Percentiles rank a stretch among this genome's conserved stretches.
phyloP scores from a whole-genome alignment of 2,797 vertebrate species.

The Gadopsis marmoratus region DNA sequence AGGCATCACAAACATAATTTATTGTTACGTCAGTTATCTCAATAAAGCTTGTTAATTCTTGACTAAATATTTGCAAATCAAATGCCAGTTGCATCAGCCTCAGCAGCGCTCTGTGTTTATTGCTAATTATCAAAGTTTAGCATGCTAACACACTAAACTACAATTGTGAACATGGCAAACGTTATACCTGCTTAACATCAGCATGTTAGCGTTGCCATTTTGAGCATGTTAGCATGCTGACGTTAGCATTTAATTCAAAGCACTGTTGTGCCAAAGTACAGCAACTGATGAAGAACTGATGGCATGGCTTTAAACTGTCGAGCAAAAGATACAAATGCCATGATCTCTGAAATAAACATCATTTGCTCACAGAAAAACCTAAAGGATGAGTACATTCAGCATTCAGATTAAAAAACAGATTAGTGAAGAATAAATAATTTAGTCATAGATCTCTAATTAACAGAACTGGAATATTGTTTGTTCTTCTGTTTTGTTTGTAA shows the following conservation, averaged over 20 bases:
- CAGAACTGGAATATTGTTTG: not conserved
- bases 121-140: not conserved
- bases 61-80: not conserved
- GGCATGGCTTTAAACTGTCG: not conserved
- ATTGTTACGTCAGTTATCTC: not conserved
- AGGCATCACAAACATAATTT: not conserved
- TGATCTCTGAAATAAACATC: not conserved
- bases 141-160: not conserved
- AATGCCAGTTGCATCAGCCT: not conserved
- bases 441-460: not conserved
- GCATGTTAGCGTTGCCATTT: not conserved
- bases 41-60: not conserved
- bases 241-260: not conserved
- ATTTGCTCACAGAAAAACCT: not conserved
- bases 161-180: not conserved
- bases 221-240: not conserved
- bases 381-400: not conserved
- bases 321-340: not conserved
- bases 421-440: not conserved
- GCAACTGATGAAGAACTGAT: not conserved
- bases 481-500: not conserved
- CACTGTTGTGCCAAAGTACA: not conserved
- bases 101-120: not conserved
- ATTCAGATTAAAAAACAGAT: not conserved
- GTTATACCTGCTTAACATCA: not conserved